These are phyloP conservation scores for Oxystoma pomonae DNA, from an alignment of 2,888 invertebrate species.

Conservation along the genomic window DNA sequence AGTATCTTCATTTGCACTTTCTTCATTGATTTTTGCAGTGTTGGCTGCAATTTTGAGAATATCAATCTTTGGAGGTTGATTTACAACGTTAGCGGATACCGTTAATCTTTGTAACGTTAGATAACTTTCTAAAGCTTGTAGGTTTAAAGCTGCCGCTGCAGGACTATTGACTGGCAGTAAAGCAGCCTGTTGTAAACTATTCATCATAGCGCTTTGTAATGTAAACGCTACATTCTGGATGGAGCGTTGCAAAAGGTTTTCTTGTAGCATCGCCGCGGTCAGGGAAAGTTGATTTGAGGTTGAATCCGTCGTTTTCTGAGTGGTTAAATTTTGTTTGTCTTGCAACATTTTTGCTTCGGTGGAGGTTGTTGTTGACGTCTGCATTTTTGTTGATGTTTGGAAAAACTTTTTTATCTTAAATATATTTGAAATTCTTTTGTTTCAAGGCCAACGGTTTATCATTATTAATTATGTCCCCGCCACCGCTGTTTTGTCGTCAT, in stretches of 20 bases:
- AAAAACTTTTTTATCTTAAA: no score
- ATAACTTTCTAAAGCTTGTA: constrained; percentile 84
- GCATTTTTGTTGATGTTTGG: not conserved
- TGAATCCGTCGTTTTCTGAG: constrained; percentile 22
- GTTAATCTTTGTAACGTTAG: constrained; percentile 77
- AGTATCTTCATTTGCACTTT: constrained; percentile 37
- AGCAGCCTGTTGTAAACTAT: constrained; percentile 79
- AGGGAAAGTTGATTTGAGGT: constrained; percentile 37
- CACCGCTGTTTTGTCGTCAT: no score
- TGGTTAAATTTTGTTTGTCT: constrained; percentile 26
- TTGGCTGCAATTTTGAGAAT: constrained; percentile 61
- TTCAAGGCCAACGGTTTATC: no score
- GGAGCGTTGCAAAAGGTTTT: constrained; percentile 56
- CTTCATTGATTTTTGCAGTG: constrained; percentile 44
- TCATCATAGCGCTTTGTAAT: constrained; percentile 80
- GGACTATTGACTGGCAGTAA: constrained; percentile 77
- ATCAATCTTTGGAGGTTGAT: constrained; percentile 52
- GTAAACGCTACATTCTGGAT: constrained; percentile 74
- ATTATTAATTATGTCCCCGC: no score
- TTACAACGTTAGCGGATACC: constrained; percentile 51
- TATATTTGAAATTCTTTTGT: no score
- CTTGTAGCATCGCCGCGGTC: constrained; percentile 58
- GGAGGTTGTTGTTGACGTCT: constrained; percentile 8
- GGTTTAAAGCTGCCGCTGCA: constrained; percentile 78
- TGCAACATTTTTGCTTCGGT: constrained; percentile 24